Evolutionary conservation across 64 coral and sea anemone species (phyloP).

Genomic region (Pocillopora verrucosa): DNA sequence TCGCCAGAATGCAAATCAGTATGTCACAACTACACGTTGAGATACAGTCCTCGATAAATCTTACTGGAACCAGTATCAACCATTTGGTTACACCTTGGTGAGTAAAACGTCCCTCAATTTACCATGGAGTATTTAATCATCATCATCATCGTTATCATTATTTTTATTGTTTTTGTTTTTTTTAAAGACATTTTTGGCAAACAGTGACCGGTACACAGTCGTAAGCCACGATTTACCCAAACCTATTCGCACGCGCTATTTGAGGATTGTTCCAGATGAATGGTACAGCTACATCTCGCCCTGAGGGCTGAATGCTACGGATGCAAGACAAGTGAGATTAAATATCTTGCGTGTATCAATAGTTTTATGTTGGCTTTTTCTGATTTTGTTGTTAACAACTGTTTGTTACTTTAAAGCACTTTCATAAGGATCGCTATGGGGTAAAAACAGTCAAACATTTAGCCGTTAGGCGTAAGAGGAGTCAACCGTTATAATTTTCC

Average conservation of each 20-base stretch:
- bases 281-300: slow-evolving; percentile 6
- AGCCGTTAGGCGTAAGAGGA: no score
- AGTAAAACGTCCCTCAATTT: no score
- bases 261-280: slow-evolving; percentile 1
- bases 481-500: no score
- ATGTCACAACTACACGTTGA: neutral
- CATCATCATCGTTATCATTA: neutral
- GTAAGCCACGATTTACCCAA: neutral
- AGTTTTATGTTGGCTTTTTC: neutral
- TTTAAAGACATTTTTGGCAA: neutral
- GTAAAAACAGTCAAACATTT: no score
- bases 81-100: neutral
- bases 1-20: neutral
- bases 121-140: no score
- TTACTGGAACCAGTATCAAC: neutral
- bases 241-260: slow-evolving; percentile 10
- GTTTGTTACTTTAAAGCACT: no score
- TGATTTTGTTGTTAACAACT: neutral
- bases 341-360: neutral
- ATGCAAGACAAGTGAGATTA: slow-evolving; percentile 1
- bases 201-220: neutral
- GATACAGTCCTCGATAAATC: slow-evolving; percentile 3
- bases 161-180: neutral
- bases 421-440: no score
- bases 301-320: slow-evolving; percentile 3